Evolutionary conservation across 2,797 vertebrate genomes (phyloP).

Genomic region (Hephaestus fuliginosus): DNA sequence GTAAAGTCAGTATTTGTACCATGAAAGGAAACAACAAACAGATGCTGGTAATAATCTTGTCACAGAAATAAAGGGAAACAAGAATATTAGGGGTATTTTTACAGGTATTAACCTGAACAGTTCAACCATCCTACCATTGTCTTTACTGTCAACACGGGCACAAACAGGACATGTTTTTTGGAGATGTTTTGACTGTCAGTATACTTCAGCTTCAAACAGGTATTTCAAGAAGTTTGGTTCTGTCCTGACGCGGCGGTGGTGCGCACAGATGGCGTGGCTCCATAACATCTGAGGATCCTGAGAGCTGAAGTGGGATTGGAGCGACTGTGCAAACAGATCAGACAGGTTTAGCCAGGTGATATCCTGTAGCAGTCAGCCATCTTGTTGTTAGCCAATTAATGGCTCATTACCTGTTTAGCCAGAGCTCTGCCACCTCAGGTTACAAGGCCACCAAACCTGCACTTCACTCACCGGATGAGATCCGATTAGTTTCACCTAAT

Average conservation of each 20-base stretch:
- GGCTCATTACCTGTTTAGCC: constrained; percentile 70
- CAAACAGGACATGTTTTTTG: neutral
- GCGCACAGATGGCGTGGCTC: constrained; percentile 53
- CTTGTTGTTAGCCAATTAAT: constrained; percentile 69
- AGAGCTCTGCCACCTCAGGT: constrained; percentile 63
- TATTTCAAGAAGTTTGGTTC: constrained; percentile 26
- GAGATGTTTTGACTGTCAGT: neutral
- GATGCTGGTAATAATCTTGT: neutral
- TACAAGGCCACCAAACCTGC: constrained; percentile 64
- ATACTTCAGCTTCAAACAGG: constrained; percentile 3
- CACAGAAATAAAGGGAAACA: neutral
- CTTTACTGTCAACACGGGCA: neutral
- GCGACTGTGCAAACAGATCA: constrained; percentile 65
- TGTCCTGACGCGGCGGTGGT: constrained; percentile 6
- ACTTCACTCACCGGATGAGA: constrained; percentile 51
- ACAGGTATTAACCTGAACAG: neutral
- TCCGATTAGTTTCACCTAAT: constrained; percentile 60
- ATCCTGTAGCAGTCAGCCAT: constrained; percentile 61
- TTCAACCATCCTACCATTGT: neutral
- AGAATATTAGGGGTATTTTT: neutral
- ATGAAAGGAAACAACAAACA: neutral
- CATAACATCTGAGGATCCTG: constrained; percentile 29
- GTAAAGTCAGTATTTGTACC: neutral
- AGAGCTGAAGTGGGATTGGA: constrained; percentile 57
- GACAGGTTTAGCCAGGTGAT: constrained; percentile 67